Evolutionary conservation across 2,113 vertebrate genomes (phyloP).

Genomic region (Thunnus maccoyii): DNA sequence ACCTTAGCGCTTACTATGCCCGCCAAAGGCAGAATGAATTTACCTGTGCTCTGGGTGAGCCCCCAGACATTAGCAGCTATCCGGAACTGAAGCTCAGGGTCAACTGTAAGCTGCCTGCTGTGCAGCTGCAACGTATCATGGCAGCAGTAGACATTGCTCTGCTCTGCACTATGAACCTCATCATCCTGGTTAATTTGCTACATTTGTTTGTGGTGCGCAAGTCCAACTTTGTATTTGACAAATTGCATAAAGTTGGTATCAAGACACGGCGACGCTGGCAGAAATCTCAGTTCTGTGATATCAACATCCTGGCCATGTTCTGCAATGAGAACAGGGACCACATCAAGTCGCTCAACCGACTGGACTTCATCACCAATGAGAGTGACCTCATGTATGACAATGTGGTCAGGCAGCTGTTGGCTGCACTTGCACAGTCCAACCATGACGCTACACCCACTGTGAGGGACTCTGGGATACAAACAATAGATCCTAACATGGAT

Average conservation of each 20-base stretch:
- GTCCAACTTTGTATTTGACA: constrained; percentile 99
- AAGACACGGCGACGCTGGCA: constrained; percentile 97
- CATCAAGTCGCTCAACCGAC: constrained; percentile 97
- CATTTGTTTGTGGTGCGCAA: constrained; percentile 98
- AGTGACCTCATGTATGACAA: constrained; percentile 99
- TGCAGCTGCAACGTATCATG: constrained; percentile 98
- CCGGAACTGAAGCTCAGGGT: constrained; percentile 88
- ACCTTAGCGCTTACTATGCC: constrained; percentile 95
- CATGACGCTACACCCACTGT: constrained; percentile 96
- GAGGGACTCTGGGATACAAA: constrained; percentile 94
- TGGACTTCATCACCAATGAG: constrained; percentile 99
- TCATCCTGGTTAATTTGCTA: constrained; percentile 95
- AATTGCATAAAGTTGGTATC: constrained; percentile 98
- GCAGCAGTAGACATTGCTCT: constrained; percentile 93
- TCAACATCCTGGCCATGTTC: constrained; percentile 99
- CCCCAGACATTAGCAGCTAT: constrained; percentile 91
- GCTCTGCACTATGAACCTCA: constrained; percentile 96
- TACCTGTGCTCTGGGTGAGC: constrained; percentile 93
- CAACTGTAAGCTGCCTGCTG: constrained; percentile 96
- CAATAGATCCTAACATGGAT: constrained; percentile 91
- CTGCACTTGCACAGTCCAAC: constrained; percentile 96
- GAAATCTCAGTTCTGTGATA: constrained; percentile 99
- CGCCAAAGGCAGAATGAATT: constrained; percentile 98
- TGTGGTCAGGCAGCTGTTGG: constrained; percentile 96
- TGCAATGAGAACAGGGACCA: constrained; percentile 99